phyloP scores from a whole-genome alignment of 1,140 invertebrate genomes.

The Solenopsis fugax region DNA sequence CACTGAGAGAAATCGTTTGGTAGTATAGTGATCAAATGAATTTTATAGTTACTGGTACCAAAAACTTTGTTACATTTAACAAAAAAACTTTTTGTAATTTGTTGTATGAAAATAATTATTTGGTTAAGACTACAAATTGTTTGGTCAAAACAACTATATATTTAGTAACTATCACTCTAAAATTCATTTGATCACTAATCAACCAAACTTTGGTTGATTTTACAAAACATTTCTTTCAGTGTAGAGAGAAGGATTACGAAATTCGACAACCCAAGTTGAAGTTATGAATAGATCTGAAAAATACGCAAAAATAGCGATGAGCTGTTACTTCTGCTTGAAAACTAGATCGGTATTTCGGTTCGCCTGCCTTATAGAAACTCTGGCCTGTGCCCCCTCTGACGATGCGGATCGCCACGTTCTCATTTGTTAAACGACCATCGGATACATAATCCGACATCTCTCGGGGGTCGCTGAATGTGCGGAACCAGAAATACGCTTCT shows the following conservation, averaged over 20 bases:
- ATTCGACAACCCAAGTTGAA: neutral
- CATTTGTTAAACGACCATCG: constrained; percentile 33
- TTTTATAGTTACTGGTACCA: no score
- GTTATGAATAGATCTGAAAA: neutral
- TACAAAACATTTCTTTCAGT: no score
- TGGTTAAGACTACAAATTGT: no score
- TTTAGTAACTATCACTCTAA: no score
- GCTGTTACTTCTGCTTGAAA: neutral
- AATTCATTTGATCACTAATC: no score
- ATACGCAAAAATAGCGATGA: neutral
- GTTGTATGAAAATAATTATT: no score
- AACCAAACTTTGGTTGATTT: no score
- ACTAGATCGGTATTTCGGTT: neutral
- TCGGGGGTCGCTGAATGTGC: constrained; percentile 12
- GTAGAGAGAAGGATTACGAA: neutral
- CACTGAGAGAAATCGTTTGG: no score
- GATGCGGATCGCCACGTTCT: constrained; percentile 11
- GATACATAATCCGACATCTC: constrained; percentile 46
- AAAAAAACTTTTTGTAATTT: no score
- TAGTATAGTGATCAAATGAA: no score
- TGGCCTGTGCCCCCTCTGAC: neutral
- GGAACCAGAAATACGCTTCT: constrained; percentile 63
- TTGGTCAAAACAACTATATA: no score
- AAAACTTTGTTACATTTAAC: no score
- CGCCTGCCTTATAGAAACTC: neutral